Evolutionary conservation across 2,797 vertebrate species (phyloP), one percentile per base, ranked within the genome.

Genomic region (Simalia tracyae): DNA sequence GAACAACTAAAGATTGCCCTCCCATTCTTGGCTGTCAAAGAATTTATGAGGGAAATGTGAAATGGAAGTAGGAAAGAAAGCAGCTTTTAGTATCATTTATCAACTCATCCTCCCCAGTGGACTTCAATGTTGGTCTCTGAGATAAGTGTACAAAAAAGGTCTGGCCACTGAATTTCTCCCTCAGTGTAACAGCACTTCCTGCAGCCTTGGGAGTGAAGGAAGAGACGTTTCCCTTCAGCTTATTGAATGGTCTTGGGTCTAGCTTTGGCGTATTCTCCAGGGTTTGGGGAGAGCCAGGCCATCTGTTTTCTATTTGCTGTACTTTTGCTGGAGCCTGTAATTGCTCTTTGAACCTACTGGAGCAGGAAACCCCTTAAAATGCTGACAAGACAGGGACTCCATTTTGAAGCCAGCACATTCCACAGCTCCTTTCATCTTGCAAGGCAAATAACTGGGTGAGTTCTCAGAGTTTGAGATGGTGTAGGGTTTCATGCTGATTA

Each of bases 231-330:
- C 64, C 28, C 87, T 93, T 95, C 88, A 46, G 59, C 85, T 89
- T 64, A 92, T 84, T 95, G 28, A 7, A 88, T 84, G 92, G 87
- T 87, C 94, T 89, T 96, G 95, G 95, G 95, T 85, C 93, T 96
- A 96, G 90, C 88, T 90, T 91, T 94, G 95, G 95, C 95, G 97
- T 96, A 91, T 93, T 96, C 92, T 96, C 95, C 92, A 88, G 50
- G 95, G 90, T 96, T 96, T 95, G 92, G 93, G 89, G 26, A 31
- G 91, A 96, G 97, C 94, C 96, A 97, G 95, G 91, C 92, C 96
- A 94, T 97, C 97, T 97, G 97, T 96, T 98, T 97, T 96, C 95
- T 95, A 97, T 98, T 97, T 98, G 96, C 95, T 97, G 97, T 97
- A 97, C 97, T 97, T 97, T 96, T 95, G 93, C 96, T 0, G 92